Percentiles rank a stretch among this genome's conserved stretches.
Conservation (phyloP, 1,140 invertebrate genomes). For the Drosophila rufa region DNA sequence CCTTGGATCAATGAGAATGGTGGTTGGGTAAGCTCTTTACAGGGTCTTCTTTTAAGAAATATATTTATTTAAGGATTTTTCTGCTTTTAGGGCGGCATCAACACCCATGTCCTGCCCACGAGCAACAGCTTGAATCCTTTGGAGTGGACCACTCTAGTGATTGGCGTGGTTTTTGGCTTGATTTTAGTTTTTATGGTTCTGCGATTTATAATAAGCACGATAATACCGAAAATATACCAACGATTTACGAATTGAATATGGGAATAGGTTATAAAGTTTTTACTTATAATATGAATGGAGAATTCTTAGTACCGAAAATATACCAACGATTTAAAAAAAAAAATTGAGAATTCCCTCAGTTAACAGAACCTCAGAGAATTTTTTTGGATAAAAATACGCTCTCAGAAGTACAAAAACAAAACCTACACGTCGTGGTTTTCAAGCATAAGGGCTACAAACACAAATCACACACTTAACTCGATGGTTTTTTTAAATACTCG, state of each 20-base stretch:
- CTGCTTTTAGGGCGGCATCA: conserved; percentile 69
- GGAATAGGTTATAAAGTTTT: neutral
- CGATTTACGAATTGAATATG: conserved; percentile 66
- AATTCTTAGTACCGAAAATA: too few species aligned
- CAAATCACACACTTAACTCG: too few species aligned
- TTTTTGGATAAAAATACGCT: too few species aligned
- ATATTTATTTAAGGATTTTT: neutral
- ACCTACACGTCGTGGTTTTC: too few species aligned
- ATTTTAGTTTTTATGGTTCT: conserved; percentile 77
- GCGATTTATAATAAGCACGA: conserved; percentile 73
- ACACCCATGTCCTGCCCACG: conserved; percentile 77
- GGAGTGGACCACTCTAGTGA: conserved; percentile 80
- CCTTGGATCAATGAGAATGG: conserved; percentile 90
- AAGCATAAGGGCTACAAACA: too few species aligned
- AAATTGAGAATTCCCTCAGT: too few species aligned
- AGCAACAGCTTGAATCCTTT: conserved; percentile 74
- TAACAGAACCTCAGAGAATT: too few species aligned
- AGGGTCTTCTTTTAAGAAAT: too few species aligned
- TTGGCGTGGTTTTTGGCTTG: conserved; percentile 77
- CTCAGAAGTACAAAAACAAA: too few species aligned
- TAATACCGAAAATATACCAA: conserved; percentile 80
- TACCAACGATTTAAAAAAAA: too few species aligned
- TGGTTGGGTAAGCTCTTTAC: conserved; percentile 88
- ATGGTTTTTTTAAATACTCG: too few species aligned
- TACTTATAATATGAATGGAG: too few species aligned